Evolutionary conservation across 2,113 vertebrate genomes (phyloP), one percentile per base, ranked within the genome.

Genomic region (Anser cygnoides): DNA sequence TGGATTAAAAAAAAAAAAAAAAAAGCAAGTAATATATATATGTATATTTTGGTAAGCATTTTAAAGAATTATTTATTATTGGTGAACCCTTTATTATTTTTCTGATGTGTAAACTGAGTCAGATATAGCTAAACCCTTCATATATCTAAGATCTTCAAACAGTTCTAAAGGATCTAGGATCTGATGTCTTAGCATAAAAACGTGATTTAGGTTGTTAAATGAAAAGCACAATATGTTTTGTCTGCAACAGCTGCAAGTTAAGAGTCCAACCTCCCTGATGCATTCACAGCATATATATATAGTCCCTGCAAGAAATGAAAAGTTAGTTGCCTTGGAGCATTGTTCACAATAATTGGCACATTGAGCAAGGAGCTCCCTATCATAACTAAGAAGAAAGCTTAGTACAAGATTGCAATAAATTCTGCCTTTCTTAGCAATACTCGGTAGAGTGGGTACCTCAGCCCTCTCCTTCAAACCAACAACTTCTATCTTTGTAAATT

Each of bases 351-450:
- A 81, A 7, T 2, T 35, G 20, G 2, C 22, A 11, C 1, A 1
- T 50, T 73, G 75, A 86, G 13, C 17, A 54, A 41, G 44, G 33
- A 82, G 5, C 4, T 46, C 28, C 16, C 26, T n/a, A 44, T 26
- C 4, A 0, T 29, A 76, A 49, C 0, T 1, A 44, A 58, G 39
- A 55, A 33, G 39, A 75, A 52, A 72, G 10, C 25, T 92, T 62
- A 68, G 49, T 11, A 46, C 6, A 41, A 61, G 28, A 26, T 5
- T 33, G 37, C 2, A 2, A 52, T 26, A 23, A 93, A 82, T 84
- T 52, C 43, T 18, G 4, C 10, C 11, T 44, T 73, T 49, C 58
- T 68, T 59, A 46, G 8, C 25, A 76, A 1, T 46, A 57, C 20
- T 55, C 28, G 49, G 10, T 13, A 7, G 7, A 76, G 13, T 50